Evolutionary conservation across 2,797 vertebrate species (phyloP), one percentile per base, ranked within the genome.

Genomic region (Carapus acus): DNA sequence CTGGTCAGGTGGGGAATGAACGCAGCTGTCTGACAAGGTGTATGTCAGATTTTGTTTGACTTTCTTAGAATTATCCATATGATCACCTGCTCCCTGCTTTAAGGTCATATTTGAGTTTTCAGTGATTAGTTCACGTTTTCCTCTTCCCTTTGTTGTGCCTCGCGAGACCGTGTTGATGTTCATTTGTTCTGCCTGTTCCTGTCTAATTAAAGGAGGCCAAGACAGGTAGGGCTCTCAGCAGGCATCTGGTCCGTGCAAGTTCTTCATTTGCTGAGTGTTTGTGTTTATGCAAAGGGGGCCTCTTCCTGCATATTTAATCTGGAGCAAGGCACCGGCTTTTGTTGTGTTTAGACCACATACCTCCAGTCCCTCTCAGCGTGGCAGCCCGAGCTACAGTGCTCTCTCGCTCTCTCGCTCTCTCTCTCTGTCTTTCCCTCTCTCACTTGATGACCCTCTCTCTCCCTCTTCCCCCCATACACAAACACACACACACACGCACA

Each of bases 221-320:
- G 88, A 90, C 93, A 96, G 92, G 94, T 97, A 93, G 87, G 78
- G 83, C 76, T 88, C 90, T 85, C 90, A 88, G 91, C 89, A 86
- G 90, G 90, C 83, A 79, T 86, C 87, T 88, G 91, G 88, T 89
- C 85, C 81, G 79, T 89, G 87, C 88, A 88, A 88, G 86, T 89
- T 88, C 90, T 88, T 94, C 91, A 92, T 93, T 93, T 92, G 91
- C 90, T 81, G 89, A 92, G 90, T 93, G 92, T 95, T 95, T 94
- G 91, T 95, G 91, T 96, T 96, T 94, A 94, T 95, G 91, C 91
- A 93, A 91, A 94, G 88, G 89, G 31, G 90, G 88, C 91, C 91
- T 91, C 92, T 93, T 94, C 91, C 93, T 93, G 92, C 92, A 94
- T 93, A 91, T 92, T 93, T 94, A 93, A 94, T 94, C 88, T 91